A percentile compares a stretch with the other conserved stretches of the same genome.
These are phyloP conservation scores for Ectemnius lituratus DNA, from an alignment of 2,888 invertebrate species.

Conservation along the genomic window DNA sequence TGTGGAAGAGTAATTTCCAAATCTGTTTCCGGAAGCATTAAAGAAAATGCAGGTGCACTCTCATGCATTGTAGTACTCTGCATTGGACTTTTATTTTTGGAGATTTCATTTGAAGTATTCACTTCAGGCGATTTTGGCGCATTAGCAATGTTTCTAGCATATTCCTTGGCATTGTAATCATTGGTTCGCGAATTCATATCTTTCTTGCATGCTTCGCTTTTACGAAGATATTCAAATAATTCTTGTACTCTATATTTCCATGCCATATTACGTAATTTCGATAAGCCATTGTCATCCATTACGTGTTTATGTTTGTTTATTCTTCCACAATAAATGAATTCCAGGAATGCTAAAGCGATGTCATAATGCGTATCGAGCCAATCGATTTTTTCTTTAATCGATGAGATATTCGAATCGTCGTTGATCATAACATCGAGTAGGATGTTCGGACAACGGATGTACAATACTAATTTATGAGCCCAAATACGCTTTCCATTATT, in stretches of 20 bases:
- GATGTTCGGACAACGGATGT: slow-evolving; percentile 76
- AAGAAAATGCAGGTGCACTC: too few relatives aligned
- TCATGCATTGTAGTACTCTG: too few relatives aligned
- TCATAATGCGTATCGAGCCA: slow-evolving; percentile 66
- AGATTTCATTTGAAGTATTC: too few relatives aligned
- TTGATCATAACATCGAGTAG: slow-evolving; percentile 69
- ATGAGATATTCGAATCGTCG: slow-evolving; percentile 51
- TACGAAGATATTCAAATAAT: slow-evolving; percentile 65
- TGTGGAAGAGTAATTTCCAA: too few relatives aligned
- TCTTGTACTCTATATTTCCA: slow-evolving; percentile 68
- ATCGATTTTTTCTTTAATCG: slow-evolving; percentile 63
- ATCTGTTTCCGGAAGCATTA: too few relatives aligned
- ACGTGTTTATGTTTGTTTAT: slow-evolving; percentile 60
- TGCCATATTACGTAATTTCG: slow-evolving; percentile 63
- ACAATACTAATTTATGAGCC: slow-evolving; percentile 77
- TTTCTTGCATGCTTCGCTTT: too few relatives aligned
- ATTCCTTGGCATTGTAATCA: too few relatives aligned
- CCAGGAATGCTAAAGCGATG: slow-evolving; percentile 73
- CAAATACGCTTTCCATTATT: slow-evolving; percentile 73
- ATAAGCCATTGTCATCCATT: slow-evolving; percentile 49
- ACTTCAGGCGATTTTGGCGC: too few relatives aligned
- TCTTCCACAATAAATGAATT: slow-evolving; percentile 75
- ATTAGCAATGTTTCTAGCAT: too few relatives aligned
- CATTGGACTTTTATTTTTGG: too few relatives aligned
- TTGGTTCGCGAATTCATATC: too few relatives aligned